A percentile compares a stretch with the other conserved stretches of the same genome.
Evolutionary conservation across 2,888 invertebrate genomes (phyloP).

Genomic region (Pheosia tremula): DNA sequence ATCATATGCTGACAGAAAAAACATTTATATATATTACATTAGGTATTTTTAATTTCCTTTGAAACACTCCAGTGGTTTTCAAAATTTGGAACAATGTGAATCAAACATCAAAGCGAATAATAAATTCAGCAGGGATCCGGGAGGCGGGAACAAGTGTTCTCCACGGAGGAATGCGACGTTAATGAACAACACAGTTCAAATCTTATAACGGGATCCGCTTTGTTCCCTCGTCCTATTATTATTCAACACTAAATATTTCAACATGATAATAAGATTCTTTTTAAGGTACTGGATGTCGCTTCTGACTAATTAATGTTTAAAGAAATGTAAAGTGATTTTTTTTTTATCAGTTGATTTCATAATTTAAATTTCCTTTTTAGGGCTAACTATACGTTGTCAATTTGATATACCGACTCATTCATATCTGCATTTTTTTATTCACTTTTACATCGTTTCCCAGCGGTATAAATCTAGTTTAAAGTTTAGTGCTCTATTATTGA

Average conservation of each 20-base stretch:
- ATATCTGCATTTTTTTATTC: too few species aligned
- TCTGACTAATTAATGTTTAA: neutral
- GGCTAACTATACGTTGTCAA: too few species aligned
- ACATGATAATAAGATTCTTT: neutral
- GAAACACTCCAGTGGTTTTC: neutral
- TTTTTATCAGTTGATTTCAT: too few species aligned
- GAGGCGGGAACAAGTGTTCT: constrained; percentile 13
- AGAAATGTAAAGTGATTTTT: too few species aligned
- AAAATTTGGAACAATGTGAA: constrained; percentile 12
- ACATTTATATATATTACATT: neutral
- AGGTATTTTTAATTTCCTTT: constrained; percentile 1
- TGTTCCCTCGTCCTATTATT: constrained; percentile 13
- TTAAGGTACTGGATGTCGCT: neutral
- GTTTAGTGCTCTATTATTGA: too few species aligned
- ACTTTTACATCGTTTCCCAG: too few species aligned
- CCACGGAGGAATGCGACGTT: constrained; percentile 18
- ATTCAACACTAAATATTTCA: constrained; percentile 6
- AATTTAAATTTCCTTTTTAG: too few species aligned
- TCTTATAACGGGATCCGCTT: constrained; percentile 20
- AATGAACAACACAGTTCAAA: constrained; percentile 17
- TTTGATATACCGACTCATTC: too few species aligned
- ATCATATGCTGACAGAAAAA: neutral
- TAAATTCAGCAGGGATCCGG: constrained; percentile 7
- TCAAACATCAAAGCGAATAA: constrained; percentile 19
- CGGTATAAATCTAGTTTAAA: too few species aligned